Evolutionary conservation across 2,113 vertebrate genomes (phyloP), one percentile per base, ranked within the genome.

Genomic region (Corvus cornix): DNA sequence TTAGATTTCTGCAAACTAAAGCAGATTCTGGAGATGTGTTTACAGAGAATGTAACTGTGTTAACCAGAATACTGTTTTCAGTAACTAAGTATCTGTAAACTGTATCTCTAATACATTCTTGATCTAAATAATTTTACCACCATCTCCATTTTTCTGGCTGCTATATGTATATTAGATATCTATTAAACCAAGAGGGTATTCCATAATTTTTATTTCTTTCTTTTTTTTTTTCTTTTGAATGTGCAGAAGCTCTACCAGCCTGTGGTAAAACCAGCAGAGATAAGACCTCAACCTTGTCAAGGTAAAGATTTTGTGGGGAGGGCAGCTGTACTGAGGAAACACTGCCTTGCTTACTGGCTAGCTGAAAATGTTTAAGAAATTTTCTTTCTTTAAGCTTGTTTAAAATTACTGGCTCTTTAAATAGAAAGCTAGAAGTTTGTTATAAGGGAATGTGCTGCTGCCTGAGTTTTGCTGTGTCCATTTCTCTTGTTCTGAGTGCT

Each of bases 161-260:
- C 28, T 67, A 0, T 39, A 26, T 69, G 28, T 88, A 1, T 55
- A 15, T 77, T 49, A 52, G 17, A 15, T 63, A 43, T 16, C 18
- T 80, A 1, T 87, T 48, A 84, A 91, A 69, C 11, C 16, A 43
- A 92, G 18, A n/a, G 2, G 2, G 0, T 82, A 22, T 77, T 95
- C 95, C 33, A 84, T 9, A 52, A 39, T 69, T 70, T 72, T 51
- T 74, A 10, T 69, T 16, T 33, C 2, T 33, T 51, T 74, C 11
- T 69, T 16, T 33, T 1, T 33, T 44, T 19, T 37, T 72, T 39
- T 39, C 49, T 87, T 63, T 87, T 63, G 1, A 48, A 66, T 60
- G 52, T 94, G 67, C 95, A 99, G 99, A 98, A 97, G 39, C 97
- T 98, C 55, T 98, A 98, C 83, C 95, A 97, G 28, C 97, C 97